These are phyloP conservation scores for Etheostoma nigrum DNA, from an alignment of 2,797 vertebrate genomes.

Conservation along the genomic window DNA sequence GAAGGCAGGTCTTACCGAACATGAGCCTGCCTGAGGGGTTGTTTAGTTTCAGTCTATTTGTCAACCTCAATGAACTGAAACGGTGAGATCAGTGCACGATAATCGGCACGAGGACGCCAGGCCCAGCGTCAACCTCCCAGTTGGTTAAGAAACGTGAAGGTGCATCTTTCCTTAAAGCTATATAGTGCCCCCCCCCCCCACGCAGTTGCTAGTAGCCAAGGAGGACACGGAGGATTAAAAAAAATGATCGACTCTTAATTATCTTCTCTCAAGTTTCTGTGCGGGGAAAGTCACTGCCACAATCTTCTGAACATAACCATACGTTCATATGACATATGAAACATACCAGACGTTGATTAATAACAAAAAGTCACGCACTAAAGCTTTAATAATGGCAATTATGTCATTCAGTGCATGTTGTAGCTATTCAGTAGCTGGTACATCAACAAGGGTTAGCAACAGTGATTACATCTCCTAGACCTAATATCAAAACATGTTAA, in stretches of 20 bases:
- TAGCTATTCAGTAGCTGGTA: not conserved
- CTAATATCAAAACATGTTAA: not conserved
- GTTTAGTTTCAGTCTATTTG: not conserved
- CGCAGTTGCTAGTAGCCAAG: no score
- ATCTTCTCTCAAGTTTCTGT: no score
- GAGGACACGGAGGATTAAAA: no score
- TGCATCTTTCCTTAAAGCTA: no score
- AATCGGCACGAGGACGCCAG: not conserved
- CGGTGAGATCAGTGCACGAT: not conserved
- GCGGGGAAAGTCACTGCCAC: no score
- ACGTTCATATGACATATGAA: no score
- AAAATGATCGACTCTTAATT: no score
- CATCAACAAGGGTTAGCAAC: not conserved
- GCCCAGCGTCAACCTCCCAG: no score
- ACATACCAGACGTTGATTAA: no score
- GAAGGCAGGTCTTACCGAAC: not conserved
- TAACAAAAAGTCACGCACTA: no score
- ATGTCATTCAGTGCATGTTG: not conserved
- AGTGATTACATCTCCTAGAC: not conserved
- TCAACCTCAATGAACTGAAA: not conserved
- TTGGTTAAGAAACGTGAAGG: not conserved
- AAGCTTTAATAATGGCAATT: not conserved
- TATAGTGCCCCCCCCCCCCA: no score
- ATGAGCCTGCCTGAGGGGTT: not conserved
- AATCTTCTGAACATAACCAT: no score